A percentile compares a stretch with the other conserved stretches of the same genome.
These are phyloP conservation scores for Meteorus cinctellus DNA, from an alignment of 2,888 invertebrate species.

Conservation along the genomic window DNA sequence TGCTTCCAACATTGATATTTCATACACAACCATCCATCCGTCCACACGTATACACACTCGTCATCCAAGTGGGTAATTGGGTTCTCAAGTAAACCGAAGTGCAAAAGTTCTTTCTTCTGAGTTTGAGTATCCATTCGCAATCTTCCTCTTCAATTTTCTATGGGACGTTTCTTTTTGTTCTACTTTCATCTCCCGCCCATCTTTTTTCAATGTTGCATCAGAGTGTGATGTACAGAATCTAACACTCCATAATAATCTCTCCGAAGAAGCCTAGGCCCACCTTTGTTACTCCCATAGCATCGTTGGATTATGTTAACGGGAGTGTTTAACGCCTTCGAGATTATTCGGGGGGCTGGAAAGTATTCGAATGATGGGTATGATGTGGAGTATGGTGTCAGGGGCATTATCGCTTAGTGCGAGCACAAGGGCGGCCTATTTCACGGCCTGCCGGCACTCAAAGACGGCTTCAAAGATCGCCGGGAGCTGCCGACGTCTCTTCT, in stretches of 20 bases:
- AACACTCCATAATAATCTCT: slow-evolving; percentile 32
- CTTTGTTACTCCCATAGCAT: slow-evolving; percentile 25
- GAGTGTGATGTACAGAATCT: slow-evolving; percentile 40
- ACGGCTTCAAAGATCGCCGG: slow-evolving; percentile 46
- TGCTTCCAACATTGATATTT: not conserved
- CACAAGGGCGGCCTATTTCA: slow-evolving; percentile 48
- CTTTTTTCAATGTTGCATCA: not conserved
- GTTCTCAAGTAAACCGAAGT: slow-evolving; percentile 32
- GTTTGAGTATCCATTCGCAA: not conserved
- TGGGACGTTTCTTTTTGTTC: not conserved
- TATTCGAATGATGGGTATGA: slow-evolving; percentile 28
- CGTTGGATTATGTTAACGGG: slow-evolving; percentile 61
- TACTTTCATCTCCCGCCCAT: not conserved
- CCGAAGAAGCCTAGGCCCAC: slow-evolving; percentile 22
- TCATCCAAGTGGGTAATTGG: slow-evolving; percentile 39
- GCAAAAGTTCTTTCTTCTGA: slow-evolving; percentile 15
- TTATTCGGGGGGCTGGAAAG: slow-evolving; percentile 22
- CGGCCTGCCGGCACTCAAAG: slow-evolving; percentile 48
- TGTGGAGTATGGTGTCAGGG: slow-evolving; percentile 15
- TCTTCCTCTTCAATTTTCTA: not conserved
- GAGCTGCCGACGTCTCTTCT: slow-evolving; percentile 41
- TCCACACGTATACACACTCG: not conserved
- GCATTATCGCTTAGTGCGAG: slow-evolving; percentile 38
- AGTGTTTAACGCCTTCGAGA: slow-evolving; percentile 54
- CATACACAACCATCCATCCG: not conserved